phyloP scores from a whole-genome alignment of 2,888 invertebrate genomes.

The Chrysolina haemoptera region DNA sequence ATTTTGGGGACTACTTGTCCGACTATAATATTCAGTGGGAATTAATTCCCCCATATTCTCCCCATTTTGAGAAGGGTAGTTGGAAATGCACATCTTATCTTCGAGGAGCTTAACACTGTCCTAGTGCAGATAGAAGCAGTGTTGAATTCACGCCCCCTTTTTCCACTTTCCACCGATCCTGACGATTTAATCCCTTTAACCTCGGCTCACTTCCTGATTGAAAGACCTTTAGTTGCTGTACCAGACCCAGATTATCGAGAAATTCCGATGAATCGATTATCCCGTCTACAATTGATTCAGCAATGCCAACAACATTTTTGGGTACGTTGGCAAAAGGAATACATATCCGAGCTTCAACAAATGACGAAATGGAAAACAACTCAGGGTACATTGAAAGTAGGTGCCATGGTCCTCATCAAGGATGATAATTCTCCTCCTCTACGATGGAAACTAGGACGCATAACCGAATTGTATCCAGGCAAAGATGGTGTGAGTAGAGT shows the following conservation, averaged over 20 bases:
- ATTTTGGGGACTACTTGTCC: not conserved
- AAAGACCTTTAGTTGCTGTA: constrained; percentile 43
- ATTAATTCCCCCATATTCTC: constrained; percentile 58
- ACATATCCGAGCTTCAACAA: constrained; percentile 48
- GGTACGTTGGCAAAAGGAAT: constrained; percentile 50
- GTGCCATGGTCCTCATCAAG: constrained; percentile 5
- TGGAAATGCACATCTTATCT: constrained; percentile 51
- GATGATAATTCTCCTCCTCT: too few relatives aligned
- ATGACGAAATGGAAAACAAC: constrained; percentile 44
- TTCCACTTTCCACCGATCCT: constrained; percentile 51
- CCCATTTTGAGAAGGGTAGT: constrained; percentile 56
- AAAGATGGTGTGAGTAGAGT: too few relatives aligned
- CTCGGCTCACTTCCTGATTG: constrained; percentile 57
- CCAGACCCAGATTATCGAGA: constrained; percentile 42
- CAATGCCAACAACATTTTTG: constrained; percentile 47
- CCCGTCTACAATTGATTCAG: constrained; percentile 45
- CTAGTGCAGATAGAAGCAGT: constrained; percentile 56
- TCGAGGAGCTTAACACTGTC: constrained; percentile 57
- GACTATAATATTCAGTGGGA: constrained; percentile 54
- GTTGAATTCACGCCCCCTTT: constrained; percentile 57
- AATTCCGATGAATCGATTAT: constrained; percentile 37
- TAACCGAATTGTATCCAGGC: too few relatives aligned
- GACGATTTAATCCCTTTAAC: constrained; percentile 44
- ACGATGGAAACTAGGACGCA: too few relatives aligned
- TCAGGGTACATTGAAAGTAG: not conserved